Conservation (phyloP, 1,140 invertebrate genomes). For the Papilio polyxenes region DNA sequence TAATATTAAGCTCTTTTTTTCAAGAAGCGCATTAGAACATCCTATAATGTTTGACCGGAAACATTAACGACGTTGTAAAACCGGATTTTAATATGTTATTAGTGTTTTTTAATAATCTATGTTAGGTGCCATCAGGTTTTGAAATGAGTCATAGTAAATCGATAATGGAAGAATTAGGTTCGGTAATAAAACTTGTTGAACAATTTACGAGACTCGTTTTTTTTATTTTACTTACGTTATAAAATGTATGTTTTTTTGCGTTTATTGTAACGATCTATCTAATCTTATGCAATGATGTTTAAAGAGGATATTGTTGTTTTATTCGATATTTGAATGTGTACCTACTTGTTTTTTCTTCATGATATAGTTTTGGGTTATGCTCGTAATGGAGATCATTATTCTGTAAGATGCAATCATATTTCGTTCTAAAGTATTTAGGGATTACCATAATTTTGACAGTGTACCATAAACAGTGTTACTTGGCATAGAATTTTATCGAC, state of each 20-base stretch:
- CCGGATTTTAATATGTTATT: conserved; percentile 4
- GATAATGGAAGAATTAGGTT: conserved; percentile 30
- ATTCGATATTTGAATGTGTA: neutral
- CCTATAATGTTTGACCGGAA: conserved; percentile 12
- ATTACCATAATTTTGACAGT: neutral
- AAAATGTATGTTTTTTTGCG: neutral
- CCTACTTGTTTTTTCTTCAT: neutral
- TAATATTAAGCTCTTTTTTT: neutral
- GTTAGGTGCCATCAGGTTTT: neutral
- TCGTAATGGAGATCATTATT: no score
- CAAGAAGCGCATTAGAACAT: conserved; percentile 18
- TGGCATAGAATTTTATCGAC: neutral
- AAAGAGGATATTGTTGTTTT: neutral
- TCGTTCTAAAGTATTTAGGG: no score
- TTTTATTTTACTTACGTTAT: neutral
- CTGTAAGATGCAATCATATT: no score
- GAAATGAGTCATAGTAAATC: conserved; percentile 33
- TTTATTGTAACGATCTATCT: neutral
- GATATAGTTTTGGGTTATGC: no score
- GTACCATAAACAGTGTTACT: no score
- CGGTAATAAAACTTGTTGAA: conserved; percentile 29
- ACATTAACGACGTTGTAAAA: conserved; percentile 23
- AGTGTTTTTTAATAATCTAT: conserved; percentile 17
- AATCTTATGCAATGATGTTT: neutral
- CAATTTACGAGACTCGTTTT: neutral